Evolutionary conservation across 2,888 invertebrate species (phyloP), one percentile per base, ranked within the genome.

Genomic region (Caenorhabditis zanzibari): DNA sequence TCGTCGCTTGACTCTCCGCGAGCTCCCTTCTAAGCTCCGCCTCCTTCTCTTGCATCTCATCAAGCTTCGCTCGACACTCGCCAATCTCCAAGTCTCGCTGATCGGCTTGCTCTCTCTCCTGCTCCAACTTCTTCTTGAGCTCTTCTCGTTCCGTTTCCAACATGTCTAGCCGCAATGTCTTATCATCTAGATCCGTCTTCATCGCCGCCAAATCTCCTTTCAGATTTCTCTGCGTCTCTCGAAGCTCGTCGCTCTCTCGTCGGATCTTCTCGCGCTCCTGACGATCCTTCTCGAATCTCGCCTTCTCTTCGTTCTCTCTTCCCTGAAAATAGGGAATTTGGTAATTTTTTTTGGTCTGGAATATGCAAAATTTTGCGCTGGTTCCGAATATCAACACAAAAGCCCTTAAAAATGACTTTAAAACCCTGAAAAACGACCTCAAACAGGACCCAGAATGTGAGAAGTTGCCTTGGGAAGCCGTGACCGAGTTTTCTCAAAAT

Each of bases 121-220:
- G 59, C 7, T 84, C 84, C 26, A 85, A 22, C 47, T 74, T 69
- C 61, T 71, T 81, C 52, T 63, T 41, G 52, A 84, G 38, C 52
- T 82, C 72, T 9, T 72, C 82, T 14, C 77, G 16, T 56, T 85
- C 82, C 1, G 77, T 85, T 41, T 86, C 84, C 47, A 82, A 12
- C 80, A 73, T 75, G 7, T 79, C 74, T n/a, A 74, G 6, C 6
- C 61, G n/a, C 63, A 66, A 14, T 5, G 28, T 41, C 59, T 68
- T 84, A 41, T 88, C 88, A 7, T 88, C 88, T 24, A 76, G 32
- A 12, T 77, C 74, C 26, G 75, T 85, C 58, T 79, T 66, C 64
- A 80, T 76, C 12, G 82, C 73, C 0, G 82, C 81, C 28, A 79
- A 24, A 19, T 88, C 86, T 1, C 81, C 84, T 35, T 81, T 84